Conservation (phyloP, 2,113 vertebrate species). For the Ginglymostoma cirratum region DNA sequence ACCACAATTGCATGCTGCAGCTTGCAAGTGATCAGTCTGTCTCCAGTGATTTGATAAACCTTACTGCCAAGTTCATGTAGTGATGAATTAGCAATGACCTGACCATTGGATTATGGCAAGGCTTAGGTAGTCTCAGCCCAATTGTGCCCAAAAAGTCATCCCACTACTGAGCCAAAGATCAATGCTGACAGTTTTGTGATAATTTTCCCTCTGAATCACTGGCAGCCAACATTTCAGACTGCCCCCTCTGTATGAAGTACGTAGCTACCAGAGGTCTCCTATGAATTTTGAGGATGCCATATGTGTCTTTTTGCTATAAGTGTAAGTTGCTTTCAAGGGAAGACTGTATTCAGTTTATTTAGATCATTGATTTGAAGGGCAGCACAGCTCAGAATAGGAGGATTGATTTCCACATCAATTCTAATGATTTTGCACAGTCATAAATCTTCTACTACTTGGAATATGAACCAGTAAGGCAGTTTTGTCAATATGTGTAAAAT, state of each 20-base stretch:
- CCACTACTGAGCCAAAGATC: background rate
- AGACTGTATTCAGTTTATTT: background rate
- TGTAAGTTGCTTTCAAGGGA: background rate
- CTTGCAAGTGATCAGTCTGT: background rate
- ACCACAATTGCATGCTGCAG: too few species aligned
- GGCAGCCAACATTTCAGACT: background rate
- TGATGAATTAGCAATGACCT: background rate
- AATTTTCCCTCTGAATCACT: background rate
- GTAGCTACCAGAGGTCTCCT: background rate
- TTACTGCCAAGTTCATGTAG: background rate
- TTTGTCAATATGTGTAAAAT: background rate
- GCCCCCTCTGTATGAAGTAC: background rate
- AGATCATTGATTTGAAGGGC: background rate
- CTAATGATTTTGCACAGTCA: slow-evolving; percentile 1
- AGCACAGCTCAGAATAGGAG: background rate
- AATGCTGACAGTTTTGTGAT: background rate
- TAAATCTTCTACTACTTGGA: background rate
- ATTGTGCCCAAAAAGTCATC: background rate
- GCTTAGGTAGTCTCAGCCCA: background rate
- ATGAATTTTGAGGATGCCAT: background rate
- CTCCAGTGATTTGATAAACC: background rate
- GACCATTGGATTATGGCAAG: background rate
- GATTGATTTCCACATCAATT: background rate
- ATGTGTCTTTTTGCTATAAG: background rate
- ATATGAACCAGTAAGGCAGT: background rate